Evolutionary conservation across 2,888 invertebrate genomes (phyloP), one percentile per base, ranked within the genome.

Genomic region (Papilio demoleus): DNA sequence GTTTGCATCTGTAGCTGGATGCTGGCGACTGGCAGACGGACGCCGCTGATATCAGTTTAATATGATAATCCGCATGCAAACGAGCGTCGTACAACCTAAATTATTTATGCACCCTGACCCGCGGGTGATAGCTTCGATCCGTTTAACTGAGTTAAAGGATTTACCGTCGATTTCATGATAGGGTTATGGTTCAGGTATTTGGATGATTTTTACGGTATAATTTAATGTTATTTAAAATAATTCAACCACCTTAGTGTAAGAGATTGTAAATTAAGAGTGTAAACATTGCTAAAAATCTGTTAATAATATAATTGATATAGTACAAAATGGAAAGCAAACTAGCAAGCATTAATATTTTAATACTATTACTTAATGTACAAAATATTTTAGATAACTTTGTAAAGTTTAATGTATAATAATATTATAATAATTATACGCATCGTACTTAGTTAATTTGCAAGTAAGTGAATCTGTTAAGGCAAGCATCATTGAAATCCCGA

Each of bases 61-160:
- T 92, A 92, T 92, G 92, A 92, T 92, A 92, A 92, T 92, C 90
- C 88, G 80, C 85, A 90, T 91, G 92, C 92, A 92, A 91, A 90
- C 90, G 90, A 86, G 81, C 88, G 87, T 81, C 82, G 89, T 89
- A 90, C 91, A 88, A 90, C 86, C 85, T 85, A 88, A 90, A 91
- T 92, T 90, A 92, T 90, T 91, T 91, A 92, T 92, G 90, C 90
- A 90, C 85, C 88, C 89, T 84, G 83, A 76, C 82, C 87, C 85
- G 86, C 76, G 86, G 83, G 80, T 88, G 88, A 90, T 85, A 85
- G 87, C 83, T 88, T 86, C 81, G 84, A 76, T 79, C 75, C 81
- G 82, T 79, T 88, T 88, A 88, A 88, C 87, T 81, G 85, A 83
- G 80, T 84, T 83, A 84, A 77, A 72, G 82, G 77, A 83, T 76